Percentiles rank a stretch among this genome's conserved stretches.
phyloP scores from a whole-genome alignment of 2,113 vertebrate species.

The Riparia riparia region DNA sequence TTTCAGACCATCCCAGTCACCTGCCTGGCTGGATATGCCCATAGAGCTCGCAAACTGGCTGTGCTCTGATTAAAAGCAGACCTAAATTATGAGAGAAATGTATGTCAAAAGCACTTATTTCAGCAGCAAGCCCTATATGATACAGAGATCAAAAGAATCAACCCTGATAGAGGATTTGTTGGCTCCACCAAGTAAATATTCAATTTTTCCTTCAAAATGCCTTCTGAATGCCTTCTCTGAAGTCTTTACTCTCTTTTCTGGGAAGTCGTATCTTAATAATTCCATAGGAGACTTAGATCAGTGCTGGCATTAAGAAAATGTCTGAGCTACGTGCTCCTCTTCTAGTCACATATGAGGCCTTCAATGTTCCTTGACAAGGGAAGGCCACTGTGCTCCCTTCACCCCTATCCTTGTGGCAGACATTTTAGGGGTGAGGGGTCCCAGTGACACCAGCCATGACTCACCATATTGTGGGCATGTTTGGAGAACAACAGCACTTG shows the following conservation, averaged over 20 bases:
- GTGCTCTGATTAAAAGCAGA: neutral
- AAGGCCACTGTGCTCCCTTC: neutral
- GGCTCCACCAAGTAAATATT: neutral
- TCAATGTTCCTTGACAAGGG: neutral
- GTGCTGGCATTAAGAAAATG: neutral
- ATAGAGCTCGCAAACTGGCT: neutral
- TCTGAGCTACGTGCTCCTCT: neutral
- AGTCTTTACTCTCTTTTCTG: neutral
- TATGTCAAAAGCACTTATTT: neutral
- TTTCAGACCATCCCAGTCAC: neutral
- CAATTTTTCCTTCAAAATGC: neutral
- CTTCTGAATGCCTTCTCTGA: neutral
- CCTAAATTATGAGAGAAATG: neutral
- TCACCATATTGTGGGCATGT: accelerated
- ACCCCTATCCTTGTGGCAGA: neutral
- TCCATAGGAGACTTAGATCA: neutral
- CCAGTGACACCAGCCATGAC: neutral
- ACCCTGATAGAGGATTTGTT: neutral
- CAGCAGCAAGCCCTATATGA: neutral
- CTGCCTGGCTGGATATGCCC: neutral
- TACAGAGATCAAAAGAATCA: neutral
- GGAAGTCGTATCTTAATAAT: neutral
- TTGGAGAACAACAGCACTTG: neutral
- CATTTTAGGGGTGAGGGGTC: neutral
- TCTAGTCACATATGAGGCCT: neutral